Evolutionary conservation across 2,797 vertebrate genomes (phyloP).

Genomic region (Gymnopithys bicolor): DNA sequence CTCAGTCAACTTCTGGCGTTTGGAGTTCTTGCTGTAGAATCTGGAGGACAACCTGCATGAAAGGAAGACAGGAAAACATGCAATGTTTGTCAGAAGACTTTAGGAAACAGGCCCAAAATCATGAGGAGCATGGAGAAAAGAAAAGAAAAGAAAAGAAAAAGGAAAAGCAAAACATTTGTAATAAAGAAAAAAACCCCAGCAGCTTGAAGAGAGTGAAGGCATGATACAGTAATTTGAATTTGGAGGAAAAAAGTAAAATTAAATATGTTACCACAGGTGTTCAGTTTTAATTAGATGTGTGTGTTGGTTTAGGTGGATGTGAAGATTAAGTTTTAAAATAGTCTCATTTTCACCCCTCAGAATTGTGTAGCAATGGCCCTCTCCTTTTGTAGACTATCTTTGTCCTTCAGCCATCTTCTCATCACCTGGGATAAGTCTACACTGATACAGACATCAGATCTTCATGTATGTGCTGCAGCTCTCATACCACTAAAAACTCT

Average conservation of each 20-base stretch:
- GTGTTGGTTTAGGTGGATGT: fast-evolving
- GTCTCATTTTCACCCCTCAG: fast-evolving
- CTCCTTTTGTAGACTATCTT: not conserved
- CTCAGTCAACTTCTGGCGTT: not conserved
- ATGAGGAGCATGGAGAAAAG: fast-evolving
- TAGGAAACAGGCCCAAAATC: not conserved
- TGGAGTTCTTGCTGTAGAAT: not conserved
- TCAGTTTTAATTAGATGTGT: not conserved
- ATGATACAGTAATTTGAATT: not conserved
- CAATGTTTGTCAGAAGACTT: not conserved
- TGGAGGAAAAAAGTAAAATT: not conserved
- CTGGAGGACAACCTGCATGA: not conserved
- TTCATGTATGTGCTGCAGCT: not conserved
- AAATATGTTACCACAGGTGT: not conserved
- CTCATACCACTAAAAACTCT: not conserved
- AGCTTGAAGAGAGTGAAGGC: not conserved
- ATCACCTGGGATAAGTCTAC: not conserved
- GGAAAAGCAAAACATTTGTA: not conserved
- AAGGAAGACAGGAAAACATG: not conserved
- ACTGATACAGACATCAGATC: not conserved
- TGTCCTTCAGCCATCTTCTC: not conserved
- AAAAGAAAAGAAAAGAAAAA: not conserved
- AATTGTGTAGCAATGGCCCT: no score
- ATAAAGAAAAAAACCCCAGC: not conserved
- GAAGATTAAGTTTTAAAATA: not conserved